Percentiles rank a stretch among this genome's conserved stretches.
phyloP scores from a whole-genome alignment of 2,888 invertebrate genomes.

The Drosophila bunnanda region DNA sequence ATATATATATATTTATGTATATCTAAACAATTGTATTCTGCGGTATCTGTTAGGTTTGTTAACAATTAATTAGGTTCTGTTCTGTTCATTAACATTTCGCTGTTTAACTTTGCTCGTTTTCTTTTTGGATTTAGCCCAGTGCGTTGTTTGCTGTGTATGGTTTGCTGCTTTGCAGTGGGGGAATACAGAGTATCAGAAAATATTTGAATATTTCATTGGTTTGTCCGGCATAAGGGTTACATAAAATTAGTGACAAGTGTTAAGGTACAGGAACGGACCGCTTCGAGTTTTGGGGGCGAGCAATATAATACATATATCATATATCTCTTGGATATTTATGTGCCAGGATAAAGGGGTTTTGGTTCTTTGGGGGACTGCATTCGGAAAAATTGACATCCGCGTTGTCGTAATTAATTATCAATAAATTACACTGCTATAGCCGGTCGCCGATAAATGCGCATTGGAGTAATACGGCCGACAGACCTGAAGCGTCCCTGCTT shows the following conservation, averaged over 20 bases:
- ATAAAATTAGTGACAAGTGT: slow-evolving; percentile 55
- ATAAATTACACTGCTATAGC: slow-evolving; percentile 50
- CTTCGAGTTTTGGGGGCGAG: slow-evolving; percentile 32
- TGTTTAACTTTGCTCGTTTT: slow-evolving; percentile 53
- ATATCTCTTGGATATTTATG: slow-evolving; percentile 22
- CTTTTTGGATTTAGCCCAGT: slow-evolving; percentile 64
- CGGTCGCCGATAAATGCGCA: slow-evolving; percentile 31
- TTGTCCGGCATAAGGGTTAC: slow-evolving; percentile 26
- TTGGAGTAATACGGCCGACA: slow-evolving; percentile 31
- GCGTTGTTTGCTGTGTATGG: slow-evolving; percentile 57
- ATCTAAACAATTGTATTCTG: slow-evolving; percentile 59
- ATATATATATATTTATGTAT: slow-evolving; percentile 65
- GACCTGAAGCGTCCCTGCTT: slow-evolving; percentile 8
- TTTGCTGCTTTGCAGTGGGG: slow-evolving; percentile 70
- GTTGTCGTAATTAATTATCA: slow-evolving; percentile 39
- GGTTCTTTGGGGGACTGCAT: slow-evolving; percentile 33
- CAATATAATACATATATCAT: slow-evolving; percentile 27
- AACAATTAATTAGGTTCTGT: slow-evolving; percentile 73
- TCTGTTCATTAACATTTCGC: slow-evolving; percentile 71
- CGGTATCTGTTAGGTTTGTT: slow-evolving; percentile 43
- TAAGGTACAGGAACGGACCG: slow-evolving; percentile 71
- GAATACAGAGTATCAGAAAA: slow-evolving; percentile 66
- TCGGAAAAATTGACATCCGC: slow-evolving; percentile 61
- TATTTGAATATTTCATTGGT: slow-evolving; percentile 58
- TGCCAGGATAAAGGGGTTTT: slow-evolving; percentile 21